Base-by-base conservation (phyloP, 2,888 invertebrate species). In the Cryptosula pallasiana region DNA sequence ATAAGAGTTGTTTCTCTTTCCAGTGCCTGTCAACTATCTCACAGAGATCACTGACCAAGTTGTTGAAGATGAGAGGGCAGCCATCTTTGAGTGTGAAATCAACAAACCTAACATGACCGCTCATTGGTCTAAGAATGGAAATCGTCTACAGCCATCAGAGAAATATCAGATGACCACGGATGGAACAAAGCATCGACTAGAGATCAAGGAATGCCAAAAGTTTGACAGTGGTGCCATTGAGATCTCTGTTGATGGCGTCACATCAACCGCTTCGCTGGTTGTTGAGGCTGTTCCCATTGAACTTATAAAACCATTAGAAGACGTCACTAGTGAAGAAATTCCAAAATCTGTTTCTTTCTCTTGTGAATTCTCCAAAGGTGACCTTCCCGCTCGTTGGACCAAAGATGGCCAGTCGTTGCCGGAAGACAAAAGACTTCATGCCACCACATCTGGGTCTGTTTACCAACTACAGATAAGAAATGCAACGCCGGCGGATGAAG, bases 81-180 rank as follows among this genome's bases (percentile, higher is more conserved):
- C 79, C 27, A 77, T 77, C 9, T 80, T 96, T 77, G 90, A 89
- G 1, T 93, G 95, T 20, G 91, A 94, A 86, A 87, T 96, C 71
- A 93, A 94, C 0, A 90, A 90, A 77, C 89, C 91, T 71, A 89
- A 90, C 88, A 25, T 72, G 32, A 29, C 36, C n/a, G 55, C 34
- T 36, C 69, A 72, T 23, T 84, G 84, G 84, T 75, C 70, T 36
- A 76, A 75, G 72, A 73, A 76, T 16, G 77, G 75, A 57, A 69
- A 45, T 35, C 72, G 45, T 35, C 63, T n/a, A 36, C 45, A 71
- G 29, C 73, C 74, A 5, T 74, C 75, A 69, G 76, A 77, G 20
- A 78, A 79, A 74, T 77, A 78, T 72, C 71, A 73, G 29, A 75
- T 81, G 35, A 74, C 73, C 13, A 74, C 73, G n/a, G 78, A 79